A percentile compares a stretch with the other conserved stretches of the same genome.
Conservation (phyloP, 2,797 vertebrate genomes). For the Darevskia mixta region DNA sequence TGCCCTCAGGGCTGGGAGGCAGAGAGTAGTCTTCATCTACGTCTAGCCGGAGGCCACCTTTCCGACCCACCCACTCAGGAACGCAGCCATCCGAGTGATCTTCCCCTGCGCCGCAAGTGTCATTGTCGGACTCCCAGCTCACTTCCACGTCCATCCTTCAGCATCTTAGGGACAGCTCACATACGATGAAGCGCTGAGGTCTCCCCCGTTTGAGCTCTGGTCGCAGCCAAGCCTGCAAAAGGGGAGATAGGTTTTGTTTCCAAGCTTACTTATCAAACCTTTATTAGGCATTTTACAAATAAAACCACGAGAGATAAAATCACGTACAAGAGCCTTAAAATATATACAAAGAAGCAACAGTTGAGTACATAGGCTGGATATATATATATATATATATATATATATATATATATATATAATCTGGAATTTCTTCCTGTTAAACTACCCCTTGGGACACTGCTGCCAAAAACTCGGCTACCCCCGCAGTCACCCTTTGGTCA, state of each 20-base stretch:
- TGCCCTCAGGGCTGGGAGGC: background rate
- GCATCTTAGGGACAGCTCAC: background rate
- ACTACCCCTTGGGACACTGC: no score
- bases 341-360: no score
- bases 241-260: background rate
- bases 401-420: no score
- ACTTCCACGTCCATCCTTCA: conserved; percentile 14
- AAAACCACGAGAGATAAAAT: no score
- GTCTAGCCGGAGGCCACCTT: conserved; percentile 25
- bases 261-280: no score
- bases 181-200: background rate
- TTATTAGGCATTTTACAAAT: no score
- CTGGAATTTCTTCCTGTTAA: no score
- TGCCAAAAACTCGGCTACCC: no score
- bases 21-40: conserved; percentile 21
- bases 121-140: conserved; percentile 16
- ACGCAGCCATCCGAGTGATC: conserved; percentile 8
- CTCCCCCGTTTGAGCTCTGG: background rate
- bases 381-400: no score
- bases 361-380: no score
- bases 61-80: background rate
- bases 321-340: no score
- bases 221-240: conserved; percentile 9
- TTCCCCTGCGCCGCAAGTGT: conserved; percentile 6
- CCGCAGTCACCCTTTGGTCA: no score